These are phyloP conservation scores for Temnothorax nylanderi DNA, from an alignment of 1,140 invertebrate species.

Conservation along the genomic window DNA sequence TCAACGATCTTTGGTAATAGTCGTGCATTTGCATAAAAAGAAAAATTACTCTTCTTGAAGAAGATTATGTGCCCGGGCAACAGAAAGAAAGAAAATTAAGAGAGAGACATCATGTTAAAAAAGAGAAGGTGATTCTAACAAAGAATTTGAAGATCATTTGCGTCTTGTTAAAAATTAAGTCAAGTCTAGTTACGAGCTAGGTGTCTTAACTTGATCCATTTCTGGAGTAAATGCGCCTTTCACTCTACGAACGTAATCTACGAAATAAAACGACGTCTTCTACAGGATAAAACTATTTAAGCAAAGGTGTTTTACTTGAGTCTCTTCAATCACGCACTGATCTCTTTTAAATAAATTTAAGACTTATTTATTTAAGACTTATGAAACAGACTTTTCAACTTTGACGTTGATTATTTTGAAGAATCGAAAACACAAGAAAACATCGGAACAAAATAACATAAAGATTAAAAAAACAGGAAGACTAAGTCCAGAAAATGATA, in stretches of 20 bases:
- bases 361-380: neutral
- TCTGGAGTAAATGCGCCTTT: neutral
- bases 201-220: neutral
- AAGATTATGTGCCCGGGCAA: neutral
- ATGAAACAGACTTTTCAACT: neutral
- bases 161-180: constrained; percentile 51
- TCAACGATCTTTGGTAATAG: constrained; percentile 41
- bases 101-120: neutral
- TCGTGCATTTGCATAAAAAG: constrained; percentile 65
- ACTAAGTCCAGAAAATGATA: neutral
- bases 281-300: neutral
- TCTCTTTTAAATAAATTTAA: neutral
- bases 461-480: neutral
- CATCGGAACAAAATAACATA: neutral
- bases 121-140: neutral
- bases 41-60: constrained; percentile 59
- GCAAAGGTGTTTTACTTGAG: neutral
- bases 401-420: neutral
- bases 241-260: neutral
- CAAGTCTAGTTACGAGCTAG: constrained; percentile 27
- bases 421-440: neutral
- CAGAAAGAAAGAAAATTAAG: neutral
- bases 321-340: neutral
- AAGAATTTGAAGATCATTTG: constrained; percentile 53
- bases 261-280: neutral